phyloP scores from a whole-genome alignment of 2,113 vertebrate genomes.

The Columba janthina region DNA sequence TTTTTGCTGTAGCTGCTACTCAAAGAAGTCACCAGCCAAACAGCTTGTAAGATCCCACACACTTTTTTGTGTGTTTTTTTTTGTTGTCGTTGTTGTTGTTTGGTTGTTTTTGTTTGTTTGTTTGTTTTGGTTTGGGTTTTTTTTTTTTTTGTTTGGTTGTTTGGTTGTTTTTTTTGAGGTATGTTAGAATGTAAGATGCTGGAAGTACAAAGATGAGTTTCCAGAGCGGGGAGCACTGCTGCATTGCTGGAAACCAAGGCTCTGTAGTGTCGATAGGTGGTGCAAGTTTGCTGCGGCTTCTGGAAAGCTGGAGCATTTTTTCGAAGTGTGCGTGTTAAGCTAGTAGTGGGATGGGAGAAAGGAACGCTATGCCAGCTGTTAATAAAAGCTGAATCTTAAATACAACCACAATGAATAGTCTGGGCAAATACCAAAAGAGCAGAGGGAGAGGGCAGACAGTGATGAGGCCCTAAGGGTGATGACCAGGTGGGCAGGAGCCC shows the following conservation, averaged over 20 bases:
- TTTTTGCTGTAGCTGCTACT: neutral
- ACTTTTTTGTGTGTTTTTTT: neutral
- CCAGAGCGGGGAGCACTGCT: rapidly evolving
- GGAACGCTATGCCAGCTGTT: neutral
- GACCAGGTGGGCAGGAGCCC: neutral
- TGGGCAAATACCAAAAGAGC: neutral
- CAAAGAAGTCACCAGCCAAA: neutral
- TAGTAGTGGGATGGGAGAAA: neutral
- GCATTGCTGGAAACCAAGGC: neutral
- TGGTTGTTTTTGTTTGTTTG: no score
- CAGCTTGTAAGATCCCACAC: rapidly evolving
- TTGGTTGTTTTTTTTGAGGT: no score
- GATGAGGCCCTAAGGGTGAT: neutral
- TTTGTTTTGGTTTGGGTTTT: no score
- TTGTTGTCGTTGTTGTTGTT: no score
- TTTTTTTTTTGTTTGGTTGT: no score
- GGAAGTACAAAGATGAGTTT: neutral
- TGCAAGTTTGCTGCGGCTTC: conserved; percentile 9
- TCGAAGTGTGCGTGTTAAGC: rapidly evolving
- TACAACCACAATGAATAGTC: neutral
- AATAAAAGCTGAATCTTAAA: neutral
- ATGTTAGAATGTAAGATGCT: rapidly evolving
- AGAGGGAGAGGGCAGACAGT: neutral
- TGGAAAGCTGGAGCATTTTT: neutral
- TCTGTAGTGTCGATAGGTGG: neutral